Conservation (phyloP, 2,888 invertebrate genomes). For the Germaria angustata region DNA sequence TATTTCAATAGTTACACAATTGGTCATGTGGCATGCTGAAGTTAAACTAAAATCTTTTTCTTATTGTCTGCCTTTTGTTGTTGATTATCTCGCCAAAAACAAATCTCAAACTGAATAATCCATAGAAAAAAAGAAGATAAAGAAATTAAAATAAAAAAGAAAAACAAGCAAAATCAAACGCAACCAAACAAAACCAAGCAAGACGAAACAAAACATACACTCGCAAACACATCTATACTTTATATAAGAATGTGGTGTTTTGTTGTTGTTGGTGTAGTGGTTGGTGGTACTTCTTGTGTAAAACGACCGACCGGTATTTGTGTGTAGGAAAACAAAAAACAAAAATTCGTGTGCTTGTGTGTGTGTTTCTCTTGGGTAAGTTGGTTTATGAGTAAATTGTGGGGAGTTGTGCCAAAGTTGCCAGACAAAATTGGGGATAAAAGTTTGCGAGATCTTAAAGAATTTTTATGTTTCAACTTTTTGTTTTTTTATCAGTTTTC, state of each 20-base stretch:
- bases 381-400: background rate
- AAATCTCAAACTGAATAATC: constrained; percentile 43
- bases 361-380: background rate
- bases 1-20: constrained; percentile 14
- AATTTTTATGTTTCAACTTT: no score
- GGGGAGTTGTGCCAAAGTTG: background rate
- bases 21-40: constrained; percentile 61
- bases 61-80: constrained; percentile 59
- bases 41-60: constrained; percentile 62
- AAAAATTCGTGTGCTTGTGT: background rate
- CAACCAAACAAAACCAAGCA: no score
- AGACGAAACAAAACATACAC: background rate
- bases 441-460: no score
- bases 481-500: no score
- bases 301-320: constrained; percentile 55
- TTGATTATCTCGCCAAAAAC: constrained; percentile 50
- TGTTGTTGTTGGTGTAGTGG: constrained; percentile 18
- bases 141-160: constrained; percentile 25
- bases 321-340: constrained; percentile 17
- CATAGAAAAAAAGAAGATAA: constrained; percentile 10
- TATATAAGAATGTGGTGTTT: background rate
- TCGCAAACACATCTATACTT: background rate
- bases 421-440: background rate
- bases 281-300: constrained; percentile 15
- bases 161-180: constrained; percentile 1